Base-by-base conservation (phyloP, 2,888 invertebrate species). In the Siphonodentalium dalli region DNA sequence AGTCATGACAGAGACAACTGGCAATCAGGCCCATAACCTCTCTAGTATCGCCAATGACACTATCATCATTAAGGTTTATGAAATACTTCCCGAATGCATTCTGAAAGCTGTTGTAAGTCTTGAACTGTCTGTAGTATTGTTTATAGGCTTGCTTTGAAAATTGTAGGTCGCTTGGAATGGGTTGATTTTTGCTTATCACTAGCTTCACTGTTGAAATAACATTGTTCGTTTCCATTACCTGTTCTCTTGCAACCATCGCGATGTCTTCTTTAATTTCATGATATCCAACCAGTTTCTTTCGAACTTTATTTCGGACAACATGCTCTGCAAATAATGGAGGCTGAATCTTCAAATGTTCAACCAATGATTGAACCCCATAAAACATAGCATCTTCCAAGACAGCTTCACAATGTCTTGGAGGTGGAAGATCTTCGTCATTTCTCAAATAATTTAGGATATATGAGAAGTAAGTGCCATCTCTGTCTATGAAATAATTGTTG, bases 401-500 rank as follows among this genome's bases (percentile, higher is more conserved):
- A 31, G 59, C 53, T 41, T 67, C 61, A 3, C 71, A 68, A 29
- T 59, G 53, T 7, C 56, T 52, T 4, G 65, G 62, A 15, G 65
- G 67, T 8, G 75, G 75, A 1, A 73, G 55, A 28, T 71, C 58
- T 15, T 51, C 55, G 11, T 69, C 72, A 53, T 74, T 68, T 15
- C 77, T 58, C 5, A 77, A 55, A 50, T 63, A 77, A 42, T 75
- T 75, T 21, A 77, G 54, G 39, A 77, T 65, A 54, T 74, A 65
- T 23, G 58, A 51, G 35, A 77, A 77, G 48, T 69, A 65, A 7
- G 61, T 62, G 13, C 77, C 75, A 54, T 75, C 71, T 34, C 70
- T 67, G 49, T 77, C 77, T 42, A 77, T 71, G 54, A 77, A 75
- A 41, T 66, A 74, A 50, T 70, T 65, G 3, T 71, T 68, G 26